A percentile compares a stretch with the other conserved stretches of the same genome.
phyloP scores from a whole-genome alignment of 2,797 vertebrate species.

The Anguilla marmorata region DNA sequence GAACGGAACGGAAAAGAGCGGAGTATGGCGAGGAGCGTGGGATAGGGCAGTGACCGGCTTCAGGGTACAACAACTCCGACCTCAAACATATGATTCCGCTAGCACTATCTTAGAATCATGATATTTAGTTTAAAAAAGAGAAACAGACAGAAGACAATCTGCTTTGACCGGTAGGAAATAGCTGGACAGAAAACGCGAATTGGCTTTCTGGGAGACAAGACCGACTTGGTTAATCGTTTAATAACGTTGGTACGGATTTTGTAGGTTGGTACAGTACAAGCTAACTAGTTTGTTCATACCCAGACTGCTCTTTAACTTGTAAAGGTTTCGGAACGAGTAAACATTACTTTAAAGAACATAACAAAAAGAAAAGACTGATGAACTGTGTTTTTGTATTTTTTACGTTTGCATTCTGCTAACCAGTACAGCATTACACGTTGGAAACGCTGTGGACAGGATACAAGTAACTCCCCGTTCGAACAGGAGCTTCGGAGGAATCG shows the following conservation, averaged over 20 bases:
- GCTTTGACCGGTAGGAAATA: background rate
- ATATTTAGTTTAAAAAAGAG: background rate
- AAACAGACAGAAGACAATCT: background rate
- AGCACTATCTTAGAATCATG: background rate
- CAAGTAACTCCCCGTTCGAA: background rate
- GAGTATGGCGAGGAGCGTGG: conserved; percentile 31
- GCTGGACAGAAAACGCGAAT: background rate
- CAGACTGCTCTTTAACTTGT: conserved; percentile 15
- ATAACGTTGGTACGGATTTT: background rate
- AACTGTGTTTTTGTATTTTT: background rate
- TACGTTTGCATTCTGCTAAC: background rate
- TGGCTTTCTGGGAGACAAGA: background rate
- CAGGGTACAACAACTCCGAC: background rate
- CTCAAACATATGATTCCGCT: conserved; percentile 8
- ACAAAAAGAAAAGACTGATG: background rate
- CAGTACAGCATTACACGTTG: background rate
- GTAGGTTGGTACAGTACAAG: background rate
- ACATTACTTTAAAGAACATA: background rate
- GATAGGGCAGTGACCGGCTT: conserved; percentile 40
- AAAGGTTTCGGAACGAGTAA: background rate
- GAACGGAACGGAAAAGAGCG: conserved; percentile 10
- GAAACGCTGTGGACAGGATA: conserved; percentile 7
- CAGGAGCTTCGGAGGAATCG: background rate
- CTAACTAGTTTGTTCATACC: background rate
- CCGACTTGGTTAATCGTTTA: background rate